Evolutionary conservation across 2,888 invertebrate genomes (phyloP), one percentile per base, ranked within the genome.

Genomic region (Mycalesis mineus): DNA sequence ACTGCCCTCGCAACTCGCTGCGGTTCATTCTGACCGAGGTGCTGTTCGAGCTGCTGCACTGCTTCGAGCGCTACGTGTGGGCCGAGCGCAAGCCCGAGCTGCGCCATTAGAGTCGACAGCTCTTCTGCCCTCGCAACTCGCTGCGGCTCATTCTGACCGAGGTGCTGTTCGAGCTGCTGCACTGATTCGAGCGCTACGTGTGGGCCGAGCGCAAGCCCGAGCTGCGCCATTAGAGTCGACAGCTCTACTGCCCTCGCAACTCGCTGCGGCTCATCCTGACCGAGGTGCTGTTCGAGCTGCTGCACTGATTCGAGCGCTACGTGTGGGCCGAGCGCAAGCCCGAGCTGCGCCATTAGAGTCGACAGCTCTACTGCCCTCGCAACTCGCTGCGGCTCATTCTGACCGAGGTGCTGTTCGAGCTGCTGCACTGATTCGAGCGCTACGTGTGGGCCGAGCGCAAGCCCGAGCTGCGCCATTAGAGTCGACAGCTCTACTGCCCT

Each of bases 1-100:
- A n/a, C 93, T 97, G 9, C 91, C 97, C 0, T 91, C 99, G 0
- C 99, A 99, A 82, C 97, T 97, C 99, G 66, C 99, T 99, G 62
- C 91, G 95, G 17, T 92, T 99, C 39, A 99, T 99, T 84, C 93
- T 97, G 91, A 96, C 98, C 0, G 98, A 99, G 88, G 98, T 98
- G 13, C 93, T 91, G 62, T 96, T 97, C 81, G 97, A 97, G 84
- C 89, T 93, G 54, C 82, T 96, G 49, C 96, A 97, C 78, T 94
- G 94, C 72, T 79, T 92, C 41, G 95, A 95, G 70, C 89, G 93
- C 75, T 94, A 91, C 57, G 55, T 61, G 44, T 45, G 45, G 45
- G 1, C 36, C 9, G 53, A 54, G 6, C 9, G 13, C 9, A 7
- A 14, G 14, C 11, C 29, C 4, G 40, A 40, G 29, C 29, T 51